Conservation (phyloP, 2,888 invertebrate species). For the Pteria penguin region DNA sequence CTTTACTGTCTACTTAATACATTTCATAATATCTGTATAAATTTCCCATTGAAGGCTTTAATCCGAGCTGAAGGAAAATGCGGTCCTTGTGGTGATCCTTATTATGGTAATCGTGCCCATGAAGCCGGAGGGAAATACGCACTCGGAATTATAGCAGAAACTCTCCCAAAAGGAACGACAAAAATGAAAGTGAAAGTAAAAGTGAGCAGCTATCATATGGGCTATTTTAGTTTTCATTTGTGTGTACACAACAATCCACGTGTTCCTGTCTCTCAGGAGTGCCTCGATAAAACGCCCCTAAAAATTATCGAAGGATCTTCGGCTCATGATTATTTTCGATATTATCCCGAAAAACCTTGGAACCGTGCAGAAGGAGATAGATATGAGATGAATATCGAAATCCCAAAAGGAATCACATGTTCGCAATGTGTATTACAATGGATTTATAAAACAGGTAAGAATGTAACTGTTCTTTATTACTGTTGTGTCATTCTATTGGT, state of each 20-base stretch:
- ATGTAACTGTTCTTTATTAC: no score
- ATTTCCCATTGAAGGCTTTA: no score
- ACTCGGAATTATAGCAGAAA: slow-evolving; percentile 37
- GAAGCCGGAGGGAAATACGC: slow-evolving; percentile 49
- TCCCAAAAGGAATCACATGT: slow-evolving; percentile 38
- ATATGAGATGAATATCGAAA: slow-evolving; percentile 29
- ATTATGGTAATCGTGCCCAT: slow-evolving; percentile 26
- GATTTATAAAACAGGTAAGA: slow-evolving; percentile 45
- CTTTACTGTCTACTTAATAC: no score
- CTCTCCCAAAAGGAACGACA: slow-evolving; percentile 28
- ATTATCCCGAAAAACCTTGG: not conserved
- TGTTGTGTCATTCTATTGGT: no score
- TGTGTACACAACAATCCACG: slow-evolving; percentile 42
- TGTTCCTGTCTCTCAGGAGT: slow-evolving; percentile 35
- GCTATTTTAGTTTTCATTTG: slow-evolving; percentile 44
- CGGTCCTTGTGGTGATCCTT: slow-evolving; percentile 48
- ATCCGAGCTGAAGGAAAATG: slow-evolving; percentile 38
- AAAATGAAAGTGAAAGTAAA: slow-evolving; percentile 37
- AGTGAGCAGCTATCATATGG: slow-evolving; percentile 45
- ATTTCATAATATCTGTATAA: no score
- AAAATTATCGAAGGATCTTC: slow-evolving; percentile 34
- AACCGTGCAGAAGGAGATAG: slow-evolving; percentile 18
- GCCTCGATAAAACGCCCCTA: slow-evolving; percentile 34
- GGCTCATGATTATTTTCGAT: not conserved
- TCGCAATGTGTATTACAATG: slow-evolving; percentile 49